Evolutionary conservation across 2,113 vertebrate species (phyloP).

Genomic region (Madoqua kirkii): DNA sequence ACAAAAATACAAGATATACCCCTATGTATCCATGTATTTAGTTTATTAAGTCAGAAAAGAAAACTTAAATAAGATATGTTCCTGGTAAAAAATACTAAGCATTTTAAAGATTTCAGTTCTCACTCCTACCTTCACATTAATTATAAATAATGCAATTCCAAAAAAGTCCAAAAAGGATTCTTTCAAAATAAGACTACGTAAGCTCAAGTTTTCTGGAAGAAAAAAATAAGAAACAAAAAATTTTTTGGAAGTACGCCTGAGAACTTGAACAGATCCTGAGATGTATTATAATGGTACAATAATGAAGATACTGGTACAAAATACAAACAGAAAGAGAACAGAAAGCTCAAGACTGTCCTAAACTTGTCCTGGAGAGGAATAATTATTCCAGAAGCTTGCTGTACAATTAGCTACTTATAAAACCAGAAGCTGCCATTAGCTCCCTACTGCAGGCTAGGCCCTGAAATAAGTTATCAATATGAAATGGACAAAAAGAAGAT

Average conservation of each 20-base stretch:
- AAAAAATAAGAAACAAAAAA: not conserved
- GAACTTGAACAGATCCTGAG: not conserved
- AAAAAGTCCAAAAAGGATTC: not conserved
- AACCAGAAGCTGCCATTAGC: not conserved
- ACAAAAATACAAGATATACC: not conserved
- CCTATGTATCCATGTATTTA: not conserved
- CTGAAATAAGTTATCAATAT: not conserved
- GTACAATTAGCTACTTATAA: not conserved
- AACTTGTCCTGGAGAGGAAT: not conserved
- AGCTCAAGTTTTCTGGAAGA: not conserved
- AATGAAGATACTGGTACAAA: not conserved
- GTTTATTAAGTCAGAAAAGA: not conserved
- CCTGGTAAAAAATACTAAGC: not conserved
- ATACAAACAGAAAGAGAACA: not conserved
- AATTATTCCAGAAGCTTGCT: not conserved
- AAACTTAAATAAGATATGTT: not conserved
- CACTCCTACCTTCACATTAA: not conserved
- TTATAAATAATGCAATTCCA: not conserved
- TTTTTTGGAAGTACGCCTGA: not conserved
- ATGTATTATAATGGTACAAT: not conserved
- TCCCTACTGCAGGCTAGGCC: not conserved
- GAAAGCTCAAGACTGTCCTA: not conserved
- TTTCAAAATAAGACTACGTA: not conserved
- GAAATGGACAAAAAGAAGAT: not conserved
- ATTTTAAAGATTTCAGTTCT: constrained; percentile 9